Base-by-base conservation (phyloP, 2,113 vertebrate genomes). In the Xiphophorus couchianus region DNA sequence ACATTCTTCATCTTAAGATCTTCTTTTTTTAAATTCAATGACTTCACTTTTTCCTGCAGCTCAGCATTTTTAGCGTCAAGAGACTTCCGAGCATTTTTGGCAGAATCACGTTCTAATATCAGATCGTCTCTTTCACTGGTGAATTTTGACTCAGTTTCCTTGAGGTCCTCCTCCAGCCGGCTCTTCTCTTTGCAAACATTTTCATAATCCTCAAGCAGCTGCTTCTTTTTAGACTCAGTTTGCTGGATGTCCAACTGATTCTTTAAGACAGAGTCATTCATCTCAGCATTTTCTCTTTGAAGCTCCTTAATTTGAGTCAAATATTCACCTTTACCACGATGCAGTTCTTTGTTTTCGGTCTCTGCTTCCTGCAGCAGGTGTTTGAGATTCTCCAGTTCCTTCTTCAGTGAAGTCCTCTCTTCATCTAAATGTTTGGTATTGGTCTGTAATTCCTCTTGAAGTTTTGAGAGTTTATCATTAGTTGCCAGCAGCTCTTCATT, bases 181-280 rank as follows among this genome's bases (percentile, higher is more conserved):
- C 93, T 94, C 81, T 93, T 96, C 58, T 95, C 95, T 77, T 95
- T 95, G 39, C 92, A 69, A 79, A 94, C 35, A 0, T 91, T 83
- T 30, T 95, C 89, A 42, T 95, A 96, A 80, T 97, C 94, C 4
- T 94, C 75, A 12, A 90, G 11, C 2, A 97, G 92, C 14, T 93
- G 92, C 77, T 92, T 92, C 73, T 93, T 91, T 27, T 77, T 90
- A 17, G 68, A 78, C 33, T 96, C 86, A 68, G 93, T 82, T 28
- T 92, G 87, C 2, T 90, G 75, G 28, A 91, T 83, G 25, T 96
- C 94, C 58, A 90, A 87, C 62, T 69, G 77, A 1, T 67, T 82
- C 78, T 95, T 95, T 71, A 93, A 62, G 22, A 88, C 89, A 0
- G 76, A 70, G 5, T 84, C 66, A 0, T 86, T 89, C 79, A 93